Percentiles rank a stretch among this genome's conserved stretches.
phyloP scores from a whole-genome alignment of 2,797 vertebrate genomes.

The Astyanax mexicanus region DNA sequence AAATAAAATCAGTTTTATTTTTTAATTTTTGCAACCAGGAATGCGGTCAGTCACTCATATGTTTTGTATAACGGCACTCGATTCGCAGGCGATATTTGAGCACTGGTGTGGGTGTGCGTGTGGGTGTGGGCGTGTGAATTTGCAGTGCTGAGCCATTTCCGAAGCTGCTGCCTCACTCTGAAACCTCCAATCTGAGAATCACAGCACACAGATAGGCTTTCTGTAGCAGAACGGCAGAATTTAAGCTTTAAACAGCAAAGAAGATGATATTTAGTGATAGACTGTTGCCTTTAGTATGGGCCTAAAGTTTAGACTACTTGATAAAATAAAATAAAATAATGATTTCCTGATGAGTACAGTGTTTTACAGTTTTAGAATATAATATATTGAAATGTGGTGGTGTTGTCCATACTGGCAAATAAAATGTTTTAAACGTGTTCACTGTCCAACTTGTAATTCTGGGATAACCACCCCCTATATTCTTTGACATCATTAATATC shows the following conservation, averaged over 20 bases:
- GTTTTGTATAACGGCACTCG: constrained; percentile 41
- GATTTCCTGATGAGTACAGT: background rate
- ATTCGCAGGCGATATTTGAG: constrained; percentile 30
- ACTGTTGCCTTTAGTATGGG: too few relatives aligned
- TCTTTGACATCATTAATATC: too few relatives aligned
- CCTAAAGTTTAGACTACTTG: too few relatives aligned
- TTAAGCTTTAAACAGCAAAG: background rate
- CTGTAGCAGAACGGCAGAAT: background rate
- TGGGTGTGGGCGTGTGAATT: constrained; percentile 14
- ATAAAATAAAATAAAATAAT: too few relatives aligned
- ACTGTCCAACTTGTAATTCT: too few relatives aligned
- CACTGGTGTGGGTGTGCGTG: constrained; percentile 6
- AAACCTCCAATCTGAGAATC: background rate
- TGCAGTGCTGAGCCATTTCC: constrained; percentile 13
- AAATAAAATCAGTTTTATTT: too few relatives aligned
- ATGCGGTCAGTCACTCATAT: constrained; percentile 40
- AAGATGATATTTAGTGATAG: background rate
- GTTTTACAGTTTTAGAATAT: too few relatives aligned
- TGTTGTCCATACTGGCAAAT: too few relatives aligned
- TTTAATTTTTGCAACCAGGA: constrained; percentile 52
- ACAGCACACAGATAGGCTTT: background rate
- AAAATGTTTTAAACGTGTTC: too few relatives aligned
- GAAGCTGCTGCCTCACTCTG: background rate
- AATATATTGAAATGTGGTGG: too few relatives aligned
- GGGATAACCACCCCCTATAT: too few relatives aligned